Evolutionary conservation across 2,113 vertebrate species (phyloP), one percentile per base, ranked within the genome.

Genomic region (Peucedramus taeniatus): DNA sequence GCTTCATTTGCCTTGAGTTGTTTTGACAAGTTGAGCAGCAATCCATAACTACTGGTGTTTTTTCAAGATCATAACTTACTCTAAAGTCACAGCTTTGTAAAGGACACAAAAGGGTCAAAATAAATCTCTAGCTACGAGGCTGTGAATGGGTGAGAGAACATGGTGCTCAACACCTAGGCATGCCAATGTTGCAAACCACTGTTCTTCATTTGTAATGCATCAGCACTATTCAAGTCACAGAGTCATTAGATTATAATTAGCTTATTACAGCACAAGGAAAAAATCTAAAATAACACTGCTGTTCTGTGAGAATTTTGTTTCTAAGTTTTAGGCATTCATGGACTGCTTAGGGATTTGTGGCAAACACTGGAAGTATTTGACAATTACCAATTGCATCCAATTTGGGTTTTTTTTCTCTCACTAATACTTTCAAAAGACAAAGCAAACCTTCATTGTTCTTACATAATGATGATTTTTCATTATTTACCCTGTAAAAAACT

Each of bases 1-100:
- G 83, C 83, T 93, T 92, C 94, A 96, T 96, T 97, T 97, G 87
- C 86, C 77, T 91, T 81, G 83, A 90, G 63, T 79, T 96, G 90
- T 96, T 96, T 92, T 94, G 88, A 95, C 83, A 95, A 83, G 74
- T 87, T 92, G 91, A 95, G 88, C 90, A 87, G 70, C 86, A 92
- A 93, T 94, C 63, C 59, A 91, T 94, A 96, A 95, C 94, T 79
- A 47, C 42, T 13, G 23, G 37, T 47, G 31, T 57, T 92, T 94
- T 93, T 93, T 68, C 80, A 90, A 92, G 88, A 94, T n/a, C 85
- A 84, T 91, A 93, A 89, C 83, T 95, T 92, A 90, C 50, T 68
- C 44, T 77, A 13, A 90, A 96, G 85, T 77, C 80, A 89, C 4
- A 3, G 78, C 92, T 96, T 95, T 80, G 37, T 72, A 96, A 93